Evolutionary conservation across 2,888 invertebrate genomes (phyloP).

Genomic region (Lepidochrysops patricia): DNA sequence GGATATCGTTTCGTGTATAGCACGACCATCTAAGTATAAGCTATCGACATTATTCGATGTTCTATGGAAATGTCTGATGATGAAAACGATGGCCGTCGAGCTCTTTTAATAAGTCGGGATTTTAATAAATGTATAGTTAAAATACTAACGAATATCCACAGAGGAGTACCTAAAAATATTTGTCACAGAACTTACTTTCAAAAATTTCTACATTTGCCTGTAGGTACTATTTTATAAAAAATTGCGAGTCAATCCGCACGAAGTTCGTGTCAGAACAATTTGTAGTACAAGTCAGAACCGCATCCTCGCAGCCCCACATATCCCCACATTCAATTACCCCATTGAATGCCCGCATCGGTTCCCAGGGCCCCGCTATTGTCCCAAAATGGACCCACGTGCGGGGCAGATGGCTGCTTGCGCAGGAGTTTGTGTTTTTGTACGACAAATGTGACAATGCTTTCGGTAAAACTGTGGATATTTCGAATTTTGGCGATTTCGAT

Average conservation of each 20-base stretch:
- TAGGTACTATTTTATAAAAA: not conserved
- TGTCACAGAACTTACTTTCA: too few species aligned
- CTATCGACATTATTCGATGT: too few species aligned
- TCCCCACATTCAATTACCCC: constrained; percentile 26
- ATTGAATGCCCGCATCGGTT: constrained; percentile 30
- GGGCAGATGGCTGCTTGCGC: constrained; percentile 43
- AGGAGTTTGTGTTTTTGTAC: constrained; percentile 28
- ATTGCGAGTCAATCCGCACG: not conserved
- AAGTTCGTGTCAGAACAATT: not conserved
- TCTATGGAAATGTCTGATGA: too few species aligned
- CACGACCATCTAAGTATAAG: too few species aligned
- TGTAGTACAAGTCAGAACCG: constrained; percentile 10
- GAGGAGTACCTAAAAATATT: too few species aligned
- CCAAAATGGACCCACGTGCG: constrained; percentile 50
- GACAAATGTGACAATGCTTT: constrained; percentile 17
- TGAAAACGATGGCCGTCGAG: too few species aligned
- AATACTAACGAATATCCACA: too few species aligned
- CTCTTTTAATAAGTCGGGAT: too few species aligned
- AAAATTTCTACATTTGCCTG: too few species aligned
- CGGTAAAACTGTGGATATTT: not conserved
- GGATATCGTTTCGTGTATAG: too few species aligned
- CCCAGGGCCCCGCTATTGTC: constrained; percentile 33
- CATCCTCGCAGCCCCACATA: constrained; percentile 15
- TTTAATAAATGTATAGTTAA: too few species aligned
- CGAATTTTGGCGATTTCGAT: too few species aligned